Evolutionary conservation across 2,797 vertebrate species (phyloP), one percentile per base, ranked within the genome.

Genomic region (Myripristis jacobus): DNA sequence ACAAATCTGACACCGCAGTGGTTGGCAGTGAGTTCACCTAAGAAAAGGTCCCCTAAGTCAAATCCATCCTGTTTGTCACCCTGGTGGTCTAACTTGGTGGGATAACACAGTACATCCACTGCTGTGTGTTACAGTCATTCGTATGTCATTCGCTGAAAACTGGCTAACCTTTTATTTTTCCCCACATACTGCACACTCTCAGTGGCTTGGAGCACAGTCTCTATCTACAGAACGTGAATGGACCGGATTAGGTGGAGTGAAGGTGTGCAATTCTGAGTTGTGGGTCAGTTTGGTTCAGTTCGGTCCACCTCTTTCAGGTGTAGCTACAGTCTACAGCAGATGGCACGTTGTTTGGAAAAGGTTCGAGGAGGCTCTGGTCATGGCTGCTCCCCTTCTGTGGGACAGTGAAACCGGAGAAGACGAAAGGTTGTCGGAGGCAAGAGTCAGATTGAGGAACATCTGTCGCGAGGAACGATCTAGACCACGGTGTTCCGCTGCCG

Each of bases 401-500:
- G 84, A 84, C 79, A 60, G 79, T 79, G 69, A 70, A 85, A 80
- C 80, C 69, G 66, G 75, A 83, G 81, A 85, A 64, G 73, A 86
- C 76, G 80, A 31, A 38, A 82, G 81, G 68, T 76, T 59, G 70
- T 75, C 72, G 79, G 70, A 81, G 84, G 75, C 60, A 54, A 58
- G 73, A 79, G 66, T 73, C 65, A 78, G 44, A 62, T 36, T 65
- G 56, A 82, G 80, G 74, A 76, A 70, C 48, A 41, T 86, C 71
- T 67, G 70, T 82, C 53, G 54, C 65, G 70, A 58, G 77, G 82
- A 80, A 73, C 58, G 18, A 80, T 61, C 94, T 95, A 99, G 91
- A 99, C 98, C 93, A 99, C 97, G 64, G 98, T 99, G 64, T 99
- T 99, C 80, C 98, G 93, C 94, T 99, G 98, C 87, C 98, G 95